Evolutionary conservation across 2,797 vertebrate species (phyloP), one percentile per base, ranked within the genome.

Genomic region (Allobates femoralis): DNA sequence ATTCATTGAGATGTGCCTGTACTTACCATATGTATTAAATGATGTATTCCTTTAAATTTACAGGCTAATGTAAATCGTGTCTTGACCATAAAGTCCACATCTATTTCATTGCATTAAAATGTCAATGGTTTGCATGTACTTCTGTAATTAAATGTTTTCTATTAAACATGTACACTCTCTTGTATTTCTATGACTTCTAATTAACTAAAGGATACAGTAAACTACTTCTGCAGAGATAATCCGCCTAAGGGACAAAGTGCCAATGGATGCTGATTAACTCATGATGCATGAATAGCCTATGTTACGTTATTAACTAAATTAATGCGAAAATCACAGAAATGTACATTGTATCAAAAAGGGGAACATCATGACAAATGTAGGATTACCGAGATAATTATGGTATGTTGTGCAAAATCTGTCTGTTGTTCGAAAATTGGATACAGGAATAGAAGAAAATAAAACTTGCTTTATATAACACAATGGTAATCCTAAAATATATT

Each of bases 71-170:
- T 15, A 28, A 28, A 30, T 5, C 30, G 32, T 11, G 19, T 11
- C 21, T 41, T 71, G 21, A 71, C 67, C 67, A 41, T 37, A 84
- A 73, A 77, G 80, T 85, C 81, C 86, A 79, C 76, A 86, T 76
- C n/a, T 87, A 0, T 41, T 28, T 79, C 89, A 87, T 89, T 79
- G 89, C 90, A 89, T 89, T 30, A 89, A 86, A 81, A 86, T 88
- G 77, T 86, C 86, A 90, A 90, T 90, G 80, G 89, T 86, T 5
- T 19, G 28, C 85, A 79, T 89, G 89, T 89, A 71, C 89, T 90
- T 90, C 58, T 87, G 69, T 86, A 90, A 91, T 89, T 89, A 90
- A 86, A 86, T 89, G 89, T 86, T 90, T 64, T 90, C 87, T 84
- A 82, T 90, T 90, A 90, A 89, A 55, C 34, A 87, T 88, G 89